These are phyloP conservation scores for fruit fly (Drosophila melanogaster) DNA, from an alignment of 1,140 invertebrate genomes.

Conservation along the genomic window DNA sequence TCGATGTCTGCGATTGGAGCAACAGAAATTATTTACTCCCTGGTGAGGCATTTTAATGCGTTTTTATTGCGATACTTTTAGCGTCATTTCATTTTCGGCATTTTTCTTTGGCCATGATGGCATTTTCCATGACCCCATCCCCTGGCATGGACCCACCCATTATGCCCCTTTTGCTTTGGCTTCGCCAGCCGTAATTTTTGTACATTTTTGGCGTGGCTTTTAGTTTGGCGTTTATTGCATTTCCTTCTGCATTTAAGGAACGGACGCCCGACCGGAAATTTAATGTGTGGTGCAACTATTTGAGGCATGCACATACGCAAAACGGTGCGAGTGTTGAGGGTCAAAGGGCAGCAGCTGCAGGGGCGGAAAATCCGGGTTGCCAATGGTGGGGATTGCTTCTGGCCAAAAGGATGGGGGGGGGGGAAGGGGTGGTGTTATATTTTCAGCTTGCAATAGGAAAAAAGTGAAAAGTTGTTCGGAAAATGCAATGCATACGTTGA, in stretches of 20 bases:
- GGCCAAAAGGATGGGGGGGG: constrained; percentile 1
- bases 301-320: constrained; percentile 47
- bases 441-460: constrained; percentile 30
- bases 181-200: constrained; percentile 31
- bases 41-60: constrained; percentile 67
- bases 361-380: background rate
- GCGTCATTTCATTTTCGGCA: constrained; percentile 66
- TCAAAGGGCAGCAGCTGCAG: constrained; percentile 12
- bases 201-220: constrained; percentile 45
- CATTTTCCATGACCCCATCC: constrained; percentile 29
- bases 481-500: constrained; percentile 30
- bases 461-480: constrained; percentile 10
- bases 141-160: background rate
- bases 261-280: constrained; percentile 49
- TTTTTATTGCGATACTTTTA: constrained; percentile 77
- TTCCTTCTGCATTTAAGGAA: constrained; percentile 64
- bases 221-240: constrained; percentile 71
- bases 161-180: constrained; percentile 6
- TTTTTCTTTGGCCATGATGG: constrained; percentile 54
- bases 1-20: constrained; percentile 28
- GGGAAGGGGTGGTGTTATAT: too few species aligned
- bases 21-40: constrained; percentile 61
- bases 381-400: background rate
- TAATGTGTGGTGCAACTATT: constrained; percentile 65
- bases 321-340: constrained; percentile 14